phyloP scores from a whole-genome alignment of 2,888 invertebrate species.

The Idaea biselata region DNA sequence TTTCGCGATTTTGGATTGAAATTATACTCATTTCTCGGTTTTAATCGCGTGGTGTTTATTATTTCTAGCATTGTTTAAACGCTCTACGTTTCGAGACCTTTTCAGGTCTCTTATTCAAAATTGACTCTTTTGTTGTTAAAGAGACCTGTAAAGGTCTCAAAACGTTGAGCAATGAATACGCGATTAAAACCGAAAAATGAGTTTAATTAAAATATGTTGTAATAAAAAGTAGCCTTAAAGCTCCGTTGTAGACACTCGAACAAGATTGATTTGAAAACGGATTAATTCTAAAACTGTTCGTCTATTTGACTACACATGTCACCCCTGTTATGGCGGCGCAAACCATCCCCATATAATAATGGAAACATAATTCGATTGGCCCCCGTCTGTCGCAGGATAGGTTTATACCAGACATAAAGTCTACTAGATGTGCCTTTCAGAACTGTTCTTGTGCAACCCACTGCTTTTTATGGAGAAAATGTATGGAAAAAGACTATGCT shows the following conservation, averaged over 20 bases:
- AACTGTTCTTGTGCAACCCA: slow-evolving; percentile 22
- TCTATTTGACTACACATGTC: slow-evolving; percentile 55
- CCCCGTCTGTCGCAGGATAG: slow-evolving; percentile 60
- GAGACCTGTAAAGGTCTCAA: too few species aligned
- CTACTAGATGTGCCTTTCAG: slow-evolving; percentile 21
- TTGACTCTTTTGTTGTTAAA: too few species aligned
- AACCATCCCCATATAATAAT: slow-evolving; percentile 74
- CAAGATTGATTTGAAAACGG: slow-evolving; percentile 44
- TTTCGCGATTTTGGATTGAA: too few species aligned
- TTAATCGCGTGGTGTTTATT: too few species aligned
- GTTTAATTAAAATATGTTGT: too few species aligned
- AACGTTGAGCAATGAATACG: too few species aligned
- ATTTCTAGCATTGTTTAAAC: too few species aligned
- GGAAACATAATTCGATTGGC: slow-evolving; percentile 74
- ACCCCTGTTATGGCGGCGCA: slow-evolving; percentile 56
- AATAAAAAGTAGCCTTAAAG: not conserved
- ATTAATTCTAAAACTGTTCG: slow-evolving; percentile 49
- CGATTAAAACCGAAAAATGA: too few species aligned
- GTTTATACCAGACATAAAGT: slow-evolving; percentile 29
- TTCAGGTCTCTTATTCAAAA: too few species aligned
- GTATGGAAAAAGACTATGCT: too few species aligned
- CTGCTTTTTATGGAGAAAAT: not conserved
- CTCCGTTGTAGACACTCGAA: not conserved
- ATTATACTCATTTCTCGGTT: too few species aligned
- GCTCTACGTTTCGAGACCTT: too few species aligned